These are phyloP conservation scores for Diceros bicornis DNA, from an alignment of 2,797 vertebrate species.

Conservation along the genomic window DNA sequence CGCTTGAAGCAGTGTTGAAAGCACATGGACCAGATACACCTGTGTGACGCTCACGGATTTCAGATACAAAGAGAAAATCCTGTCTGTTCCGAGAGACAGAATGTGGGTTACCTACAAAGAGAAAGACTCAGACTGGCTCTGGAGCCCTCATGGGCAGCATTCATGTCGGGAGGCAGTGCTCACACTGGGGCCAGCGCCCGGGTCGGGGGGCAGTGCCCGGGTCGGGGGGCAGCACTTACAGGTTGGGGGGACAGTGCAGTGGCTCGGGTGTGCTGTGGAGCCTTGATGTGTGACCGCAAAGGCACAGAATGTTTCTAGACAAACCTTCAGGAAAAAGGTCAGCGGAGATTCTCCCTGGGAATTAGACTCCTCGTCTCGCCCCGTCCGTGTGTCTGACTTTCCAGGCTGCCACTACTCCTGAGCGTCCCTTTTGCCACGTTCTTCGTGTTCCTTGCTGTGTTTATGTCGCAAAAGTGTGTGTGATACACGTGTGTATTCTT, in stretches of 20 bases:
- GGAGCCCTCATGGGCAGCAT: not conserved
- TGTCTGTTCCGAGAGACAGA: not conserved
- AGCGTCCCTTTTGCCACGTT: not conserved
- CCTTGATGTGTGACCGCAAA: not conserved
- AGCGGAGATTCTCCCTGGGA: not conserved
- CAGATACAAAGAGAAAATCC: no score
- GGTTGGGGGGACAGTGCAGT: not conserved
- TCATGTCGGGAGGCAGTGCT: not conserved
- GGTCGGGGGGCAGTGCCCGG: no score
- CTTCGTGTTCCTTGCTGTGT: accelerated
- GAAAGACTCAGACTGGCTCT: accelerated
- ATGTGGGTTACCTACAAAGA: not conserved
- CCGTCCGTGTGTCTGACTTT: accelerated
- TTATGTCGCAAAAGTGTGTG: accelerated
- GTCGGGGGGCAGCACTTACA: not conserved
- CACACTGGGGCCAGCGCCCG: no score
- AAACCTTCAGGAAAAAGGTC: not conserved
- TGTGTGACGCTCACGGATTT: not conserved
- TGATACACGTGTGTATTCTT: accelerated
- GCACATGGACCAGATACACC: accelerated
- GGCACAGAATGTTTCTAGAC: accelerated
- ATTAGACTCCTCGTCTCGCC: accelerated
- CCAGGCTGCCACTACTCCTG: accelerated
- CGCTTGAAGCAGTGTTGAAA: no score
- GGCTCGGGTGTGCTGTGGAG: not conserved